Evolutionary conservation across 2,797 vertebrate genomes (phyloP).

Genomic region (Telmatherina bonti): DNA sequence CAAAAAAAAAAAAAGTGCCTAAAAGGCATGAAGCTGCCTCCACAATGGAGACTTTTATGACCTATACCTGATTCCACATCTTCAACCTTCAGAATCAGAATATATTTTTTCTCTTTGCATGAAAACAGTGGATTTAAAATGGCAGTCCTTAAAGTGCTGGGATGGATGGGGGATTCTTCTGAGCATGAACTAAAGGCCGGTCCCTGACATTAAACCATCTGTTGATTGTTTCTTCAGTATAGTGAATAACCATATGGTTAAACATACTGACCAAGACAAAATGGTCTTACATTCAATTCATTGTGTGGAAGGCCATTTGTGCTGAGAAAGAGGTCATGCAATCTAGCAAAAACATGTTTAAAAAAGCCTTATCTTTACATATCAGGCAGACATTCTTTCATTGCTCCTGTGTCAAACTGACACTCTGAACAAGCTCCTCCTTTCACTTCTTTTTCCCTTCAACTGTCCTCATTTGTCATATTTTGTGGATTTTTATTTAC

Average conservation of each 20-base stretch:
- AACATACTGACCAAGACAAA: neutral
- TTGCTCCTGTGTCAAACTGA: conserved; percentile 19
- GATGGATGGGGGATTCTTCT: neutral
- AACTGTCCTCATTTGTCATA: neutral
- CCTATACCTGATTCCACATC: neutral
- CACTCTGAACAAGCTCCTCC: conserved; percentile 11
- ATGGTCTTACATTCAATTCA: conserved; percentile 33
- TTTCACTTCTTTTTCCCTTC: neutral
- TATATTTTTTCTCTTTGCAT: too few species aligned
- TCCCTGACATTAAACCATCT: neutral
- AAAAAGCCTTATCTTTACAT: conserved; percentile 25
- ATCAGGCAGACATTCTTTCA: conserved; percentile 30
- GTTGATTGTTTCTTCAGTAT: too few species aligned
- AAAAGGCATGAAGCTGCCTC: neutral
- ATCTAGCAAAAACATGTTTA: conserved; percentile 15
- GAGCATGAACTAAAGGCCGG: neutral
- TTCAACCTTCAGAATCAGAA: neutral
- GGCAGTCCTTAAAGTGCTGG: neutral
- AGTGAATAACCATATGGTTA: too few species aligned
- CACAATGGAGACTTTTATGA: neutral
- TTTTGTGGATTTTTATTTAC: conserved; percentile 15
- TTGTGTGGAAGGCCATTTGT: conserved; percentile 17
- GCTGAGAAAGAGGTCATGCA: conserved; percentile 48
- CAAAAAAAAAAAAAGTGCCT: neutral
- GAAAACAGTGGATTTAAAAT: too few species aligned